These are phyloP conservation scores for Craterocephalus amniculus DNA, from an alignment of 2,797 vertebrate genomes.

Conservation along the genomic window DNA sequence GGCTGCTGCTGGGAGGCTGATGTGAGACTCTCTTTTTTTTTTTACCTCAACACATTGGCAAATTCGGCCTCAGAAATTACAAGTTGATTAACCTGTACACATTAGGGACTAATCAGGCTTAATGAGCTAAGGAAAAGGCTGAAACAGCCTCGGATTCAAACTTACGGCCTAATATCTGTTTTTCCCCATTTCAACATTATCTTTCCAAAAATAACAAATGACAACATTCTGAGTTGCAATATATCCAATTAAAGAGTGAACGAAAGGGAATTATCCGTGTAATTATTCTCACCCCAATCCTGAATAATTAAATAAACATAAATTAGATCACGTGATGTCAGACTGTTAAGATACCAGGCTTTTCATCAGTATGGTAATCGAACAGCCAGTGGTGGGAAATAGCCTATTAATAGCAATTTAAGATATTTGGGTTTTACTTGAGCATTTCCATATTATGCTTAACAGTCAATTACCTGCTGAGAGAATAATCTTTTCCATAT, in stretches of 20 bases:
- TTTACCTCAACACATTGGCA: background rate
- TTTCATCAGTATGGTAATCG: background rate
- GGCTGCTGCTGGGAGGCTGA: slow-evolving; percentile 33
- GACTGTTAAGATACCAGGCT: background rate
- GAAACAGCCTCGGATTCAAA: background rate
- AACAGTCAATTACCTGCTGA: background rate
- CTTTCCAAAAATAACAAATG: background rate
- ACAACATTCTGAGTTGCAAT: background rate
- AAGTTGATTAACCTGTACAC: background rate
- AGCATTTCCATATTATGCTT: too few species aligned
- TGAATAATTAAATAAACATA: slow-evolving; percentile 2
- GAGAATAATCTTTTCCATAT: background rate
- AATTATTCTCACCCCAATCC: background rate
- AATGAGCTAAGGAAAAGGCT: too few species aligned
- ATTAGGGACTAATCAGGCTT: background rate
- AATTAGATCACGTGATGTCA: background rate
- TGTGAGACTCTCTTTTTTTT: background rate
- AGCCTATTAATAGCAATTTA: background rate
- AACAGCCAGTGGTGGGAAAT: background rate
- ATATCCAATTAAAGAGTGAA: background rate
- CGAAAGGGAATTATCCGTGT: background rate
- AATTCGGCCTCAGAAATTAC: background rate
- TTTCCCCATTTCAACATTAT: background rate
- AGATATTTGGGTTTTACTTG: too few species aligned
- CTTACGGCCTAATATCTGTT: background rate